Evolutionary conservation across 2,113 vertebrate species (phyloP).

Genomic region (Alaudala cheleensis): DNA sequence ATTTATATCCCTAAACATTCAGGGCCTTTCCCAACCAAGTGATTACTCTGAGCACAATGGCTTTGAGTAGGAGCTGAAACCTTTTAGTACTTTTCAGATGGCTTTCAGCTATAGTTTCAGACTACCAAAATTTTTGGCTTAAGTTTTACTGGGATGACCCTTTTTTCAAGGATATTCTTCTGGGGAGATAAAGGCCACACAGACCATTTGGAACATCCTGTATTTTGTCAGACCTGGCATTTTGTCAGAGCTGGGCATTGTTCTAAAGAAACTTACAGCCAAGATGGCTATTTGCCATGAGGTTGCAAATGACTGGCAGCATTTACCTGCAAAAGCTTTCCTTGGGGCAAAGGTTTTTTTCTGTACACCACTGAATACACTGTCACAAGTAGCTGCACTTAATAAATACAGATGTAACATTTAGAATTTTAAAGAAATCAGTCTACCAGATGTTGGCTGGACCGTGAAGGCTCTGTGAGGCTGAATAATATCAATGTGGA

Average conservation of each 20-base stretch:
- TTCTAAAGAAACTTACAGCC: neutral
- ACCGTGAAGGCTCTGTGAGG: conserved; percentile 83
- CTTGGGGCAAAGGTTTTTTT: neutral
- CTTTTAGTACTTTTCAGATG: neutral
- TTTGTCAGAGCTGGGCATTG: neutral
- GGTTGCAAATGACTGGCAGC: neutral
- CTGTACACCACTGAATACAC: neutral
- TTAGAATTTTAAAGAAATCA: neutral
- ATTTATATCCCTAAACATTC: neutral
- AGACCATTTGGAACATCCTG: fast-evolving
- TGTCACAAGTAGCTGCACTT: neutral
- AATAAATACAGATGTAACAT: neutral
- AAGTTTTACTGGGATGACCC: neutral
- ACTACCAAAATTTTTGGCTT: neutral
- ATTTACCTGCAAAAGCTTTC: neutral
- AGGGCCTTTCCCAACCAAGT: neutral
- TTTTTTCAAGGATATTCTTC: neutral
- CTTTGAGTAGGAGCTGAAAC: neutral
- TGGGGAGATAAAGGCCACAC: fast-evolving
- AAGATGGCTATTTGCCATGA: neutral
- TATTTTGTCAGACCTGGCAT: neutral
- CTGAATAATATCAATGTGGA: conserved; percentile 81
- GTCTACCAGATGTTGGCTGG: conserved; percentile 82
- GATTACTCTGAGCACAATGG: neutral
- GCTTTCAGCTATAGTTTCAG: neutral